phyloP scores from a whole-genome alignment of 2,797 vertebrate species.

The Diplodus sargus region DNA sequence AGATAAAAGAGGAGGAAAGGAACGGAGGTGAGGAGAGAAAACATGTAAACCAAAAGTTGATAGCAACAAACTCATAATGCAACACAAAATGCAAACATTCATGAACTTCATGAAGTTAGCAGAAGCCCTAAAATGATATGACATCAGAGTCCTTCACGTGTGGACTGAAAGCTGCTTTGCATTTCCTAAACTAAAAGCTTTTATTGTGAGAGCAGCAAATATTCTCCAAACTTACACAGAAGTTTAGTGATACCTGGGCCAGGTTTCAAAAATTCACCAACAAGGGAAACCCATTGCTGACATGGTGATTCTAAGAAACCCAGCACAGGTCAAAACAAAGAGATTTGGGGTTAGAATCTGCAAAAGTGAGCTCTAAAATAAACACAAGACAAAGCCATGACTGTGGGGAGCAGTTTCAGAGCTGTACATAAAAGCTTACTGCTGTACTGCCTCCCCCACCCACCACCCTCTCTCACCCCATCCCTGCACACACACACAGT shows the following conservation, averaged over 20 bases:
- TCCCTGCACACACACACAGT: slow-evolving; percentile 69
- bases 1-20: slow-evolving; percentile 9
- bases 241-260: slow-evolving; percentile 25
- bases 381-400: slow-evolving; percentile 39
- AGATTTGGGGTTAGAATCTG: slow-evolving; percentile 25
- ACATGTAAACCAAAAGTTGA: slow-evolving; percentile 60
- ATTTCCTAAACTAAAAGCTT: slow-evolving; percentile 24
- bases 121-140: slow-evolving; percentile 48
- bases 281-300: not conserved
- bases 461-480: slow-evolving; percentile 74
- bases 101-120: slow-evolving; percentile 68
- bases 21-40: slow-evolving; percentile 40
- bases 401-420: slow-evolving; percentile 34
- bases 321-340: slow-evolving; percentile 13
- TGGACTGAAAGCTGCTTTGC: slow-evolving; percentile 42
- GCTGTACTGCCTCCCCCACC: slow-evolving; percentile 43
- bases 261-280: slow-evolving; percentile 29
- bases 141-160: slow-evolving; percentile 33
- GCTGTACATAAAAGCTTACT: slow-evolving; percentile 24
- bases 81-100: slow-evolving; percentile 61
- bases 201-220: slow-evolving; percentile 51
- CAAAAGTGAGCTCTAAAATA: slow-evolving; percentile 2
- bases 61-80: slow-evolving; percentile 47
- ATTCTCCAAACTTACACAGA: slow-evolving; percentile 23
- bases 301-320: slow-evolving; percentile 25